Evolutionary conservation across 2,113 vertebrate genomes (phyloP), one percentile per base, ranked within the genome.

Genomic region (Rafetus swinhoei): DNA sequence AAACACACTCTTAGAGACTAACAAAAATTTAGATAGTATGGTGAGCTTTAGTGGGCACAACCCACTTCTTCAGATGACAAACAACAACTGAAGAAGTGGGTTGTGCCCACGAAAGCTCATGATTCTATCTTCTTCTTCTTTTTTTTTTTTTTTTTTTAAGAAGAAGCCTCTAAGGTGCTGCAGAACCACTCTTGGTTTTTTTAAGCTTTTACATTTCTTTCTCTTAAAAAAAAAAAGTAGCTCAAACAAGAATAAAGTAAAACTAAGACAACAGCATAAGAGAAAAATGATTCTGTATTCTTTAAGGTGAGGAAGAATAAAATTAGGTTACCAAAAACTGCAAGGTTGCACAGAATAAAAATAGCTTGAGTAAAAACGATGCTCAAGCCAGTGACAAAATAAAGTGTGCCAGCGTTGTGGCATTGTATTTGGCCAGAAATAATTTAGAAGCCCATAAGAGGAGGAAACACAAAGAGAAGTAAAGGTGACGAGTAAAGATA

Each of bases 401-500:
- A 90, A 88, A 86, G 55, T 85, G 76, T 91, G 91, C 65, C 65
- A 89, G 94, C 45, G 79, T 87, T 72, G 39, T 90, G 92, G 79
- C 84, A 81, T 95, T 87, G 32, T 91, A 83, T 91, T 96, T 93
- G 82, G 81, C 53, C 90, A 93, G 94, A 97, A 97, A 97, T 98
- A 97, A 97, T 96, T 97, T 97, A 94, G 90, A 96, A 94, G 87
- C 88, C 85, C 60, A 10, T 96, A 95, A 93, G 88, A 93, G 74
- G 52, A 94, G 81, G 84, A 95, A 97, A 79, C 93, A 97, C 94
- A 97, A 98, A 97, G 93, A 92, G 87, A 96, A 93, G 88, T 94
- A 95, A 98, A 98, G 96, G 96, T 97, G 97, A 98, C 94, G 89
- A 97, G 92, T 83, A 95, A 97, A 97, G 97, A 98, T 97, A 98